Base-by-base conservation (phyloP, 2,113 vertebrate genomes). In the Xenus cinereus region DNA sequence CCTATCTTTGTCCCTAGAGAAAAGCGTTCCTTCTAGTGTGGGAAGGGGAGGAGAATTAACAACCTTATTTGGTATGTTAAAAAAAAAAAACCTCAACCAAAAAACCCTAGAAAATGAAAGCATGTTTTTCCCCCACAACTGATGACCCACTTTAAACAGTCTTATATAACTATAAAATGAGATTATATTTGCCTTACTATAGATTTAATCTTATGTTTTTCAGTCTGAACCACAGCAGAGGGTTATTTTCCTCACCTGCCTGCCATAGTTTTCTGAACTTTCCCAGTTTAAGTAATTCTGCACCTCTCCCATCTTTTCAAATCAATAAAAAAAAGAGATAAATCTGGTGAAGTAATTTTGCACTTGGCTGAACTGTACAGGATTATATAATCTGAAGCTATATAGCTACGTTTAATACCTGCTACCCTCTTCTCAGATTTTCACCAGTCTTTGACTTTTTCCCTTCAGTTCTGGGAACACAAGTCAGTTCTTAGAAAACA, bases 141-240 rank as follows among this genome's bases (percentile, higher is more conserved):
- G 63, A 97, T 91, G 91, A 94, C 87, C 91, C 59, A 78, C 22
- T 94, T 95, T 32, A 74, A 77, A 84, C 18, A 57, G 35, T 37
- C 51, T 97, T 90, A 95, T 5, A 8, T 79, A 95, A 92, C 71
- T 76, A 24, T 32, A 91, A 94, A 95, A 95, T 67, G 63, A 89
- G 81, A 94, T 89, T 93, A 59, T 69, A 89, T 81, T 92, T 83
- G 80, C 19, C 14, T 84, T 95, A 51, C 60, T 68, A 48, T 66
- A 46, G 87, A 89, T 91, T 94, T 95, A 89, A 62, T 76, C 28
- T 84, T 62, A 16, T 5, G 19, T 48, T 80, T 96, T 94, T 73
- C 57, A 82, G 22, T 35, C 18, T 73, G 66, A 85, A 87, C 37
- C 24, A 75, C 21, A 87, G 56, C 37, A 84, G 33, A 84, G 28